phyloP scores from a whole-genome alignment of 2,113 vertebrate species.

The Silurus glanis region DNA sequence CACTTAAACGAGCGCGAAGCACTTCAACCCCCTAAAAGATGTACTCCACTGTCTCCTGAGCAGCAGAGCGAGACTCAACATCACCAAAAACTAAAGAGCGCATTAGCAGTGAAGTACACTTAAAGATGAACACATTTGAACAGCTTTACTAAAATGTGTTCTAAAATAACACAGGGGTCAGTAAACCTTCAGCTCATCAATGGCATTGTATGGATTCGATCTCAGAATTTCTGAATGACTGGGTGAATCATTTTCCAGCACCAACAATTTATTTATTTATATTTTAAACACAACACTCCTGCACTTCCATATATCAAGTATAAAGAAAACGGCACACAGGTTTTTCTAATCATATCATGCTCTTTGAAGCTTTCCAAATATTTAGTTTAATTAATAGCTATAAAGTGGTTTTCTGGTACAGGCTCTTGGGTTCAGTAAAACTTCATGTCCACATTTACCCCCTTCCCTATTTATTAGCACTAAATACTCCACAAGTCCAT shows the following conservation, averaged over 20 bases:
- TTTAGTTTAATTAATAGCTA: not conserved
- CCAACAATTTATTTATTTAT: not conserved
- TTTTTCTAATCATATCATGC: not conserved
- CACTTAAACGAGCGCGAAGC: slow-evolving; percentile 5
- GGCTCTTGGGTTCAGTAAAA: too few species aligned
- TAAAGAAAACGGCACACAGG: not conserved
- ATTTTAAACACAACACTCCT: not conserved
- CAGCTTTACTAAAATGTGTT: not conserved
- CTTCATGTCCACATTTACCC: not conserved
- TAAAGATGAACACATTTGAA: not conserved
- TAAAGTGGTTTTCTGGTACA: not conserved
- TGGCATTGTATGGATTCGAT: not conserved
- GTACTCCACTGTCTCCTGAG: slow-evolving; percentile 7
- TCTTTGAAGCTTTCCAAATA: not conserved
- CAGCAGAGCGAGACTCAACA: slow-evolving; percentile 17
- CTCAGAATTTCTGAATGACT: not conserved
- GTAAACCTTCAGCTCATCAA: not conserved
- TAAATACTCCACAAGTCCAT: not conserved
- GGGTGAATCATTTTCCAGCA: not conserved
- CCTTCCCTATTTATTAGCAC: not conserved
- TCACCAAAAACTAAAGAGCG: not conserved
- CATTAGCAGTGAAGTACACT: not conserved
- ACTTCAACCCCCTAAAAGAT: slow-evolving; percentile 14
- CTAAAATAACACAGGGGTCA: not conserved
- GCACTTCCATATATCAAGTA: not conserved